Base-by-base conservation (phyloP, 2,888 invertebrate species). In the Plebejus argus region DNA sequence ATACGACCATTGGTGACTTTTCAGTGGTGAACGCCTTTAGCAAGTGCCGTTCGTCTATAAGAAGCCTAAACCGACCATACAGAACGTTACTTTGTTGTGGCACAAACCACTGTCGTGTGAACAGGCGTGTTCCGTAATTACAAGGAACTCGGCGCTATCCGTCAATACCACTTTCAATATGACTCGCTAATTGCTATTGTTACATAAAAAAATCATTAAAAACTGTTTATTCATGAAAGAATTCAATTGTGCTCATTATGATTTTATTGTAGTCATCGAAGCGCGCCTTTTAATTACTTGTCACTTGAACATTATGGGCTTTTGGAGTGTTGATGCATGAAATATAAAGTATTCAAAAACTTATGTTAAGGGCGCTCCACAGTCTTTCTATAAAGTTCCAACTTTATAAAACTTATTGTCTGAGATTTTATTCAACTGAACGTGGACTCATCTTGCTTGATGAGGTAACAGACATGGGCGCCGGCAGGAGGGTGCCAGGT, bases 131-230 rank as follows among this genome's bases (percentile, higher is more conserved):
- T 72, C 72, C 10, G 45, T 23, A 72, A 72, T 72, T 45, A 71
- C 45, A 45, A 72, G 72, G 72, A 39, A 72, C 72, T 23, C 8
- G 12, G 18, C 45, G 45, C 15, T 66, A 66, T 12, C 20, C 39
- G 45, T 72, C 71, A 39, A 39, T 71, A 23, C 18, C 39, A 72
- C 72, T 72, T 72, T 72, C 72, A 72, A 45, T 72, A 45, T 20
- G 72, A 33, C 66, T 66, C 66, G 72, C 45, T 72, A 45, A 72
- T 72, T 72, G 45, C 39, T 45, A 20, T 72, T 45, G 72, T 66
- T 66, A 45, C 23, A 23, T 45, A 72, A 72, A 71, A 70, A 66
- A 66, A 66, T 18, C 66, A 10, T 66, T 66, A 28, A 66, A 66
- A 28, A 66, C 28, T 66, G 66, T 66, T 66, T 66, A 33, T 66